Conservation (phyloP, 2,113 vertebrate species). For the Oncorhynchus nerka region DNA sequence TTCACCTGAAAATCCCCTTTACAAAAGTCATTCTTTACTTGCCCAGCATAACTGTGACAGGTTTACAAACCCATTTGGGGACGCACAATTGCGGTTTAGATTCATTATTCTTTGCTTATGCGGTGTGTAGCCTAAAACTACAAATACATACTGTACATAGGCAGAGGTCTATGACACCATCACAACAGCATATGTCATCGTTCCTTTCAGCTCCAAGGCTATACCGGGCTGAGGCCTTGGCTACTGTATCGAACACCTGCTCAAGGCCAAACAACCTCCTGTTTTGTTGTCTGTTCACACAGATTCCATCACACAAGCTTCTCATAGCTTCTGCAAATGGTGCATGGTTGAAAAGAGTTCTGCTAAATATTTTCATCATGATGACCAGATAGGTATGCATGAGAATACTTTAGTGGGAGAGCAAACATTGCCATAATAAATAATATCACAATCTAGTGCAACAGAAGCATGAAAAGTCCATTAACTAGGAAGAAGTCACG, state of each 20-base stretch:
- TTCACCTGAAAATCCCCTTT: no score
- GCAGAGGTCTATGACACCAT: not conserved
- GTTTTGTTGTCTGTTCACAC: not conserved
- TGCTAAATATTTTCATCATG: not conserved
- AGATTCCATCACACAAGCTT: not conserved
- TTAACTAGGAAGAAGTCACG: not conserved
- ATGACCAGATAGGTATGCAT: not conserved
- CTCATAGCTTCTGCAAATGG: not conserved
- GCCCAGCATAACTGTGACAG: no score
- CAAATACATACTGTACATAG: not conserved
- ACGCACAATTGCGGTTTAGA: not conserved
- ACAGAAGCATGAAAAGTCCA: not conserved
- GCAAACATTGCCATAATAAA: not conserved
- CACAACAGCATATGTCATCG: not conserved
- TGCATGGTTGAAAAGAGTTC: not conserved
- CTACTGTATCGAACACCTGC: not conserved
- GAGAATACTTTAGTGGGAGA: not conserved
- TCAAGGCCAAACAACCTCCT: not conserved
- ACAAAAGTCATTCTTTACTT: not conserved
- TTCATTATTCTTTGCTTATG: not conserved
- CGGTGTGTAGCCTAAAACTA: not conserved
- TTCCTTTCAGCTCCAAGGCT: not conserved
- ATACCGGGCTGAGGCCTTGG: not conserved
- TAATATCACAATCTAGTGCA: not conserved
- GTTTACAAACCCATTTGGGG: not conserved